These are phyloP conservation scores for Palythoa caribaeorum DNA, from an alignment of 92 coral and sea anemone species.

Conservation along the genomic window DNA sequence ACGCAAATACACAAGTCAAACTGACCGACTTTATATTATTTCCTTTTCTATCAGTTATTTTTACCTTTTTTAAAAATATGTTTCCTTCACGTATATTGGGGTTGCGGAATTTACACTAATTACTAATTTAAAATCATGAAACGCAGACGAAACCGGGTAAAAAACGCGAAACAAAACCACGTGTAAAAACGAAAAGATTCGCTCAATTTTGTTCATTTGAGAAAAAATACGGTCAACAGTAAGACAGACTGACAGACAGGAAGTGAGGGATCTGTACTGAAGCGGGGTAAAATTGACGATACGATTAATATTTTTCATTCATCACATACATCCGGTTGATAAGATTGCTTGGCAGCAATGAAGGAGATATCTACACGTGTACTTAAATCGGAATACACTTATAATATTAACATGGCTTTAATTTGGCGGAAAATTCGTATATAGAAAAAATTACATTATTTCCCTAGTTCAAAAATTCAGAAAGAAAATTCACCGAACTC, in stretches of 20 bases:
- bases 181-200: background rate
- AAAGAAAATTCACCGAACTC: constrained; percentile 5
- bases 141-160: background rate
- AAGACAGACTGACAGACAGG: constrained; percentile 13
- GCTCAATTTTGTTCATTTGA: background rate
- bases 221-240: background rate
- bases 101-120: constrained; percentile 21
- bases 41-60: background rate
- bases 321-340: constrained; percentile 30
- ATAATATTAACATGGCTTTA: background rate
- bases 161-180: constrained; percentile 28
- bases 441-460: background rate
- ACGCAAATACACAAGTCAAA: background rate
- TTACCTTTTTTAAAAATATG: background rate
- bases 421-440: background rate
- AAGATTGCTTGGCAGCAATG: background rate
- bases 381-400: constrained; percentile 16
- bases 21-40: background rate
- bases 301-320: background rate
- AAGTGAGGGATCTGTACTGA: constrained; percentile 13
- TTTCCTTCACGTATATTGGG: background rate
- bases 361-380: constrained; percentile 33
- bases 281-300: background rate
- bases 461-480: background rate
- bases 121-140: constrained; percentile 43